Conservation (phyloP, 2,888 invertebrate species). For the Syrphus vitripennis region DNA sequence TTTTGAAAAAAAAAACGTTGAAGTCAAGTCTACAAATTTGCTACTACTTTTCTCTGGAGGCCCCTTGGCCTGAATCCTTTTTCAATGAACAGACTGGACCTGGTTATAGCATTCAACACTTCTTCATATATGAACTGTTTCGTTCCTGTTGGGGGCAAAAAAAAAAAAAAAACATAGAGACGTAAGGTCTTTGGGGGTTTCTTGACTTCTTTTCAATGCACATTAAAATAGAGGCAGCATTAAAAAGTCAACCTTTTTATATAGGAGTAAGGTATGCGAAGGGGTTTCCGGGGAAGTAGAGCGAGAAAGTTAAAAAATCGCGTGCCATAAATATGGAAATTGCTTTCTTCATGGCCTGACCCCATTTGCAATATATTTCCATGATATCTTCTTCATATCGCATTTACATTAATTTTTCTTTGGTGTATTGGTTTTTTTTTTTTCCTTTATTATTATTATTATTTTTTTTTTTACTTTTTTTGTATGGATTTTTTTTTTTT, state of each 20-base stretch:
- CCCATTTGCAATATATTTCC: slow-evolving; percentile 71
- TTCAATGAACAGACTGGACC: not conserved
- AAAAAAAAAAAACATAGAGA: not conserved
- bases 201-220: slow-evolving; percentile 54
- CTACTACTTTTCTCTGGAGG: too few relatives aligned
- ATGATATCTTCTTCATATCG: slow-evolving; percentile 70
- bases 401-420: slow-evolving; percentile 69
- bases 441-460: slow-evolving; percentile 24
- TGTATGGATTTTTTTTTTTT: not conserved
- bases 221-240: slow-evolving; percentile 61
- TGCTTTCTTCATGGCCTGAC: slow-evolving; percentile 69
- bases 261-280: not conserved
- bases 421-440: slow-evolving; percentile 47
- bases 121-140: too few relatives aligned
- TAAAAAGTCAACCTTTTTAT: slow-evolving; percentile 29
- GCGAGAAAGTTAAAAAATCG: slow-evolving; percentile 55
- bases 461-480: not conserved
- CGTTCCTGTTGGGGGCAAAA: not conserved
- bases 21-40: too few relatives aligned
- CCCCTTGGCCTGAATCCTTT: not conserved
- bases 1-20: too few relatives aligned
- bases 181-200: slow-evolving; percentile 18
- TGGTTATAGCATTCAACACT: not conserved
- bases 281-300: not conserved
- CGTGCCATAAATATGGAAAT: slow-evolving; percentile 72